Percentiles rank a stretch among this genome's conserved stretches.
phyloP scores from a whole-genome alignment of 2,888 invertebrate species.

The Nematopogon swammerdamellus region DNA sequence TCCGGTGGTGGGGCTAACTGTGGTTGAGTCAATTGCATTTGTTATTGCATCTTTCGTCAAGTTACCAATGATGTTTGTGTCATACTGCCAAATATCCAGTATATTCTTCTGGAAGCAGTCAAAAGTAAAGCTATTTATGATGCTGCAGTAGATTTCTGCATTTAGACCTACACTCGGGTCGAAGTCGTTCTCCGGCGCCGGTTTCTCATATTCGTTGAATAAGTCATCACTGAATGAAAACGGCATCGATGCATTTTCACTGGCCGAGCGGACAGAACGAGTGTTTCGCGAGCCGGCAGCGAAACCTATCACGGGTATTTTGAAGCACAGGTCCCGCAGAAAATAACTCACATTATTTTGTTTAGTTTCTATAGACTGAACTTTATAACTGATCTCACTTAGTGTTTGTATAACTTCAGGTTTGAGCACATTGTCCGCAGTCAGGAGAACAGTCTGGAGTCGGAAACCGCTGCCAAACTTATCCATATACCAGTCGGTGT shows the following conservation, averaged over 20 bases:
- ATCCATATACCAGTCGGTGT: constrained; percentile 70
- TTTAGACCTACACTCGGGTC: constrained; percentile 59
- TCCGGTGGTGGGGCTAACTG: constrained; percentile 62
- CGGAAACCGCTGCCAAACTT: constrained; percentile 64
- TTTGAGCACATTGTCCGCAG: constrained; percentile 64
- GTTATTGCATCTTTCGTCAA: constrained; percentile 62
- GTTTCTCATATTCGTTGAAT: constrained; percentile 13
- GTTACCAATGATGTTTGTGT: constrained; percentile 45
- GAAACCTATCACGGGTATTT: constrained; percentile 39
- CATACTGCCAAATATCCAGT: constrained; percentile 68
- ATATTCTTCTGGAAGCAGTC: constrained; percentile 64
- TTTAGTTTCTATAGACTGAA: constrained; percentile 32
- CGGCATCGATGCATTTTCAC: no score
- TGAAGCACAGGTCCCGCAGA: constrained; percentile 36
- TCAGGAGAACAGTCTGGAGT: constrained; percentile 59
- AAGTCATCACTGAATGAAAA: constrained; percentile 23
- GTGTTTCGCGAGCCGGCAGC: constrained; percentile 21
- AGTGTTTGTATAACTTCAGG: constrained; percentile 54
- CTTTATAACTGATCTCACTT: constrained; percentile 47
- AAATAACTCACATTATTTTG: constrained; percentile 22
- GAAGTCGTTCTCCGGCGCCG: constrained; percentile 19
- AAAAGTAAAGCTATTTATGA: constrained; percentile 58
- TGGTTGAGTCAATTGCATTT: constrained; percentile 54
- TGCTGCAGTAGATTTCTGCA: constrained; percentile 59
- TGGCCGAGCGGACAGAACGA: constrained; percentile 28